Percentiles rank a stretch among this genome's conserved stretches.
Evolutionary conservation across 2,797 vertebrate species (phyloP).

Genomic region (Anguilla anguilla): DNA sequence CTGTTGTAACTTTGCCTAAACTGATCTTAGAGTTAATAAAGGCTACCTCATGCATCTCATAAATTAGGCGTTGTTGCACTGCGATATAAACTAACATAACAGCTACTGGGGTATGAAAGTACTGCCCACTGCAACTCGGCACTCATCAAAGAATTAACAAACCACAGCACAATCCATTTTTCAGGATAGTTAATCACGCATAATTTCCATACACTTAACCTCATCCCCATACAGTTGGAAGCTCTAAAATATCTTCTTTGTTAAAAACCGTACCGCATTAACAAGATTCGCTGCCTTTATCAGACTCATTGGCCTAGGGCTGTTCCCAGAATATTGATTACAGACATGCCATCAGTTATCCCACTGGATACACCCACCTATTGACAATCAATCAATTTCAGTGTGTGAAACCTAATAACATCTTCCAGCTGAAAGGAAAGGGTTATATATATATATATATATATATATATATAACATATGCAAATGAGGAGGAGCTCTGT

Average conservation of each 20-base stretch:
- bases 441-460: background rate
- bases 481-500: background rate
- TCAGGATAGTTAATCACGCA: slow-evolving; percentile 31
- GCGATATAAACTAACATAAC: slow-evolving; percentile 19
- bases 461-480: background rate
- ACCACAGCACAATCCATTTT: slow-evolving; percentile 33
- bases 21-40: slow-evolving; percentile 9
- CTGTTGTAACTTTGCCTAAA: background rate
- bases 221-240: slow-evolving; percentile 3
- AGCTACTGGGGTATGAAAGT: slow-evolving; percentile 17
- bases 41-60: background rate
- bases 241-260: slow-evolving; percentile 1
- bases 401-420: background rate
- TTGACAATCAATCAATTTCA: background rate
- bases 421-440: slow-evolving; percentile 5
- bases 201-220: slow-evolving; percentile 32
- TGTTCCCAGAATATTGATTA: slow-evolving; percentile 23
- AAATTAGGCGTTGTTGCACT: background rate
- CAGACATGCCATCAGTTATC: slow-evolving; percentile 1
- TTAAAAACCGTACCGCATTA: slow-evolving; percentile 33
- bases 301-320: slow-evolving; percentile 27
- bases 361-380: slow-evolving; percentile 2
- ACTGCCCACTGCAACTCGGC: slow-evolving; percentile 18
- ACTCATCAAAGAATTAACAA: slow-evolving; percentile 38
- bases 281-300: slow-evolving; percentile 30